Conservation (phyloP, 2,888 invertebrate genomes). For the Laothoe populi region DNA sequence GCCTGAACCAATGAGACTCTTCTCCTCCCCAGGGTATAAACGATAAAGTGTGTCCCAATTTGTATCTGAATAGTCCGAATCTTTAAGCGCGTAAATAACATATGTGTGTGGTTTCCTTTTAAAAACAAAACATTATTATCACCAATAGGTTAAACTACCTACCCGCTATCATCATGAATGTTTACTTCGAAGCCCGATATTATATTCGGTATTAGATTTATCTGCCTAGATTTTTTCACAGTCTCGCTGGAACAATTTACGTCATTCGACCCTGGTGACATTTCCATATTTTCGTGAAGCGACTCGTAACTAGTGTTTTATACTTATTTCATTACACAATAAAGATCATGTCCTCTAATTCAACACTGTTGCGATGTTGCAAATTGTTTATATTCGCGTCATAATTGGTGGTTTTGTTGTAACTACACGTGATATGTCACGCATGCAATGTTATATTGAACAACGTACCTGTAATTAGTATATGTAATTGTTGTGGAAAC, state of each 20-base stretch:
- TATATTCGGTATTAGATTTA: conserved; percentile 33
- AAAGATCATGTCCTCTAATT: conserved; percentile 39
- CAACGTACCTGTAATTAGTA: conserved; percentile 32
- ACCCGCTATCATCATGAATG: not conserved
- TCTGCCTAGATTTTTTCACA: conserved; percentile 32
- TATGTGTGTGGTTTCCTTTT: too few relatives aligned
- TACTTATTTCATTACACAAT: conserved; percentile 39
- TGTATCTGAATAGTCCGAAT: too few relatives aligned
- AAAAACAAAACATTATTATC: not conserved
- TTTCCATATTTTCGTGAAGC: conserved; percentile 42
- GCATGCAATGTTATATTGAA: conserved; percentile 30
- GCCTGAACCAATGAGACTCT: too few relatives aligned
- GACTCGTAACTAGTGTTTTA: conserved; percentile 34
- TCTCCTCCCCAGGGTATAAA: too few relatives aligned
- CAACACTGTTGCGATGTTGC: conserved; percentile 42
- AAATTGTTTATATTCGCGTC: conserved; percentile 41
- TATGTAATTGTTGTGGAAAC: conserved; percentile 24
- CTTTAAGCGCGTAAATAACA: too few relatives aligned
- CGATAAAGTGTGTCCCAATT: too few relatives aligned
- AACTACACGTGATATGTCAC: conserved; percentile 45
- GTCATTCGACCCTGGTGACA: conserved; percentile 47
- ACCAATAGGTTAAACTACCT: not conserved
- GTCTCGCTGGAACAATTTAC: conserved; percentile 38
- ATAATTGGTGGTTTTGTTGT: conserved; percentile 39
- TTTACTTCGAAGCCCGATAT: conserved; percentile 26